A percentile compares a stretch with the other conserved stretches of the same genome.
Evolutionary conservation across 2,113 vertebrate species (phyloP).

Genomic region (Dipodomys stephensi): DNA sequence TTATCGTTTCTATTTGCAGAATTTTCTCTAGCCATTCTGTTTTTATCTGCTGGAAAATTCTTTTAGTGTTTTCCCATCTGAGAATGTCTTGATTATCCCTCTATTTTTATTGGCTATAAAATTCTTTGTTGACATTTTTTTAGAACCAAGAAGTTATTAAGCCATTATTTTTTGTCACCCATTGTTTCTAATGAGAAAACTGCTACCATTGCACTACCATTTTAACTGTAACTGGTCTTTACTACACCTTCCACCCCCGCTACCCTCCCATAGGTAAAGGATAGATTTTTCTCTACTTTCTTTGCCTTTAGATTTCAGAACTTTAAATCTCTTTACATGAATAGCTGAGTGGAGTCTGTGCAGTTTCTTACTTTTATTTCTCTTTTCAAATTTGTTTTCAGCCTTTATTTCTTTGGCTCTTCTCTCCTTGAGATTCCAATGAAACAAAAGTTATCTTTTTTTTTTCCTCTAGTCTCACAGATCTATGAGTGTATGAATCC

Average conservation of each 20-base stretch:
- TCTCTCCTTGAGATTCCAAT: neutral
- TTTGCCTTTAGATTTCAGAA: conserved; percentile 41
- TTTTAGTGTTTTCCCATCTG: neutral
- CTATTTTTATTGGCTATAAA: conserved; percentile 24
- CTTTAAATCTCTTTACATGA: conserved; percentile 11
- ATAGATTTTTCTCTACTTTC: conserved; percentile 18
- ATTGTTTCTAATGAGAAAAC: conserved; percentile 21
- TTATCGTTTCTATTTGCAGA: conserved; percentile 18
- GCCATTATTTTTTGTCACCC: neutral
- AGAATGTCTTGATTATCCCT: conserved; percentile 38
- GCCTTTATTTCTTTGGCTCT: neutral
- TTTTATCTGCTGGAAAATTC: neutral
- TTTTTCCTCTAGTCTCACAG: neutral
- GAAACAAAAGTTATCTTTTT: neutral
- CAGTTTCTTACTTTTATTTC: conserved; percentile 12
- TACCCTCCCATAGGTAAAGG: neutral
- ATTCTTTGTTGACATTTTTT: neutral
- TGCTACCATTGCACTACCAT: conserved; percentile 18
- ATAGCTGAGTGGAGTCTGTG: conserved; percentile 10
- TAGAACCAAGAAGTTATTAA: neutral
- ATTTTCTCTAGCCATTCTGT: conserved; percentile 22
- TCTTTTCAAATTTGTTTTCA: conserved; percentile 29
- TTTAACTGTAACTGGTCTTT: neutral
- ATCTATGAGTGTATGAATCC: neutral
- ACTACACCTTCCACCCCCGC: too few relatives aligned